Percentiles rank a stretch among this genome's conserved stretches.
These are phyloP conservation scores for Steatornis caripensis DNA, from an alignment of 2,113 vertebrate genomes.

Conservation along the genomic window DNA sequence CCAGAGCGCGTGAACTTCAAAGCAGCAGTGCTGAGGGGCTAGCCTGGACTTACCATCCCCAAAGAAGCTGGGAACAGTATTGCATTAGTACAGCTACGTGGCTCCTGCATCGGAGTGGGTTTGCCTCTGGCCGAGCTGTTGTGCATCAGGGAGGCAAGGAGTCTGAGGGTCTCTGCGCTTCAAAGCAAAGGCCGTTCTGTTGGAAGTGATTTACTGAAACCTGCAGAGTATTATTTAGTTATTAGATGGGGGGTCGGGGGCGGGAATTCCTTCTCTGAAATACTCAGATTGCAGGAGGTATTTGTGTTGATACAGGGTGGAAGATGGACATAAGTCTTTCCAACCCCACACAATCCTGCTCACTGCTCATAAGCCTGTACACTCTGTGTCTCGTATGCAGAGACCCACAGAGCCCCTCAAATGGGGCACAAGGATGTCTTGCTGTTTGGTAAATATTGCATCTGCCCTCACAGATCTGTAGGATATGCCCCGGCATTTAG, in stretches of 20 bases:
- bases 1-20: background rate
- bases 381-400: background rate
- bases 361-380: background rate
- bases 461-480: background rate
- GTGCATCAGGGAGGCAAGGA: background rate
- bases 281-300: background rate
- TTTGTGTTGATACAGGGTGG: background rate
- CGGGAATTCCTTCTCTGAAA: background rate
- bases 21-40: background rate
- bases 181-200: background rate
- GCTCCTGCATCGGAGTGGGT: rapidly evolving
- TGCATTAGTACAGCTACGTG: rapidly evolving
- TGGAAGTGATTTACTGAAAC: background rate
- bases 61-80: background rate
- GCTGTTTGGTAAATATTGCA: background rate
- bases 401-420: background rate
- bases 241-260: background rate
- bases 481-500: background rate
- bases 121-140: background rate
- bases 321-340: background rate
- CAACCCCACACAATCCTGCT: background rate
- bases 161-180: background rate
- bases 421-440: background rate
- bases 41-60: background rate
- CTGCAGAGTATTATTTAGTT: background rate